These are phyloP conservation scores for Pipistrellus nathusii DNA, from an alignment of 2,797 vertebrate genomes.

Conservation along the genomic window DNA sequence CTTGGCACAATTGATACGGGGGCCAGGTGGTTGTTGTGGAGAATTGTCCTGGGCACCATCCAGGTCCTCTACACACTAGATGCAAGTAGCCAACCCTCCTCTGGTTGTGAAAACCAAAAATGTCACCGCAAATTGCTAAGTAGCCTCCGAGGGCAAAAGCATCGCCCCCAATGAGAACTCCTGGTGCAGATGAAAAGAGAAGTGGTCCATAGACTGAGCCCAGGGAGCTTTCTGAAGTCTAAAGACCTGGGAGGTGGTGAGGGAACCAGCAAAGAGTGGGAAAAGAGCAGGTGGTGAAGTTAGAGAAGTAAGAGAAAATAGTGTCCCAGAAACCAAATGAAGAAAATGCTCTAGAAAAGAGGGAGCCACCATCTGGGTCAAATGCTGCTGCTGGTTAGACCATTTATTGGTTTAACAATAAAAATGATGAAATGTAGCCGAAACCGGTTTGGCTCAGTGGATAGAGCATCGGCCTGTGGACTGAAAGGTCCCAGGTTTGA, in stretches of 20 bases:
- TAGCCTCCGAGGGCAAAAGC: neutral
- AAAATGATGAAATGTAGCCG: neutral
- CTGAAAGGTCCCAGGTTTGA: no score
- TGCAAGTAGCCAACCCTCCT: neutral
- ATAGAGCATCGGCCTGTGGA: no score
- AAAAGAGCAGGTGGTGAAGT: neutral
- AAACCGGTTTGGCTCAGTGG: no score
- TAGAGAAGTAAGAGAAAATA: neutral
- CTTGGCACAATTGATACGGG: neutral
- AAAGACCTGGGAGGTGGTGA: neutral
- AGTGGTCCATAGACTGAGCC: neutral
- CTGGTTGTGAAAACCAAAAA: neutral
- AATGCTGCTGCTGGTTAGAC: neutral
- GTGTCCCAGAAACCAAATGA: neutral
- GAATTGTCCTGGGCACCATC: neutral
- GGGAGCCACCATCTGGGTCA: neutral
- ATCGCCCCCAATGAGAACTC: neutral
- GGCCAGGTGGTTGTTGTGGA: neutral
- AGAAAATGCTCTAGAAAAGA: neutral
- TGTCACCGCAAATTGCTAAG: neutral
- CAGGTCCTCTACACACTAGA: no score
- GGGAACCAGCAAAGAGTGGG: neutral
- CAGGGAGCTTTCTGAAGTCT: neutral
- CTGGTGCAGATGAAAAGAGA: neutral
- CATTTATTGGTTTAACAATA: neutral